phyloP scores from a whole-genome alignment of 53 echinoderm and acorn worm genomes.

The Astropecten irregularis region DNA sequence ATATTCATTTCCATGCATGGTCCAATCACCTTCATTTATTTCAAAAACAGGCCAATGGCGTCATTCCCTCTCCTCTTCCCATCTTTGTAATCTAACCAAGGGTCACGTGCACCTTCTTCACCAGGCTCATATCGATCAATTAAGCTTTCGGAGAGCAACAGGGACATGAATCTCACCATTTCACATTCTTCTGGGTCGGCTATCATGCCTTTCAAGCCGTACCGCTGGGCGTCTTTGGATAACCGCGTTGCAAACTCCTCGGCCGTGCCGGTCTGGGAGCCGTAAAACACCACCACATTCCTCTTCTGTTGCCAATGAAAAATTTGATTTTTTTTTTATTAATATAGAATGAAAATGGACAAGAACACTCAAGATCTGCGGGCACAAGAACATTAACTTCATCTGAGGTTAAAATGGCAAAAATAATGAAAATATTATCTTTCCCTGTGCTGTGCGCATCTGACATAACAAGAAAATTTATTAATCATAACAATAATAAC shows the following conservation, averaged over 20 bases:
- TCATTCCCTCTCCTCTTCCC: too few relatives aligned
- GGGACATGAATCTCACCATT: constrained; percentile 90
- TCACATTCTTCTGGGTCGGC: constrained; percentile 95
- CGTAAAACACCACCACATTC: constrained; percentile 95
- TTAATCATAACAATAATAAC: too few relatives aligned
- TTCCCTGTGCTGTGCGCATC: not conserved
- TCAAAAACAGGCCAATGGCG: too few relatives aligned
- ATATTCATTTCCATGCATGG: too few relatives aligned
- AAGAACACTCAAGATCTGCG: too few relatives aligned
- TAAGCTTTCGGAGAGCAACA: too few relatives aligned
- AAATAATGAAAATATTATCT: not conserved
- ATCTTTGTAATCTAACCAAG: too few relatives aligned
- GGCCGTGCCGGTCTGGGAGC: constrained; percentile 95
- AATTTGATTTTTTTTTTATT: not conserved
- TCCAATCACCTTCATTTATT: too few relatives aligned
- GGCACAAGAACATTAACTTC: not conserved
- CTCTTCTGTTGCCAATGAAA: constrained; percentile 44
- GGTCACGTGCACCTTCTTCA: too few relatives aligned
- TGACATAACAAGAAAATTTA: too few relatives aligned
- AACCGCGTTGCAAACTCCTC: constrained; percentile 90
- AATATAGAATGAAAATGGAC: not conserved
- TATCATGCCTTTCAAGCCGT: constrained; percentile 93
- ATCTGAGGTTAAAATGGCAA: too few relatives aligned
- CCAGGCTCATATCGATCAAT: too few relatives aligned
- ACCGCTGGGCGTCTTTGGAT: constrained; percentile 92